phyloP scores from a whole-genome alignment of 2,888 invertebrate species.

The Candidula unifasciata region DNA sequence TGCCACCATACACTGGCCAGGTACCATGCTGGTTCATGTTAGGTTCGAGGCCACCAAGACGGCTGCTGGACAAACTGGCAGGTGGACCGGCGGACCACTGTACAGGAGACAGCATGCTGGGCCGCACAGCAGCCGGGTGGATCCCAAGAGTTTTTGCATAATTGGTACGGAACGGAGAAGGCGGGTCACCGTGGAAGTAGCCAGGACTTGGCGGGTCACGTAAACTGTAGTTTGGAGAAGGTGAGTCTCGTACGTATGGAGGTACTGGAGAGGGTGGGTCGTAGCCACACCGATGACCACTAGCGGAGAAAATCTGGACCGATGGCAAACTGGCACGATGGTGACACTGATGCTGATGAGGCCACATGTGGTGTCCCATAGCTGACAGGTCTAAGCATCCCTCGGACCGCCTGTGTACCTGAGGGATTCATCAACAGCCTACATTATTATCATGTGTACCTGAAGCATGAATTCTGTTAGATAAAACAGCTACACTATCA shows the following conservation, averaged over 20 bases:
- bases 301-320: slow-evolving; percentile 55
- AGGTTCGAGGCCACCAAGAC: slow-evolving; percentile 37
- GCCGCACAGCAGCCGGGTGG: background rate
- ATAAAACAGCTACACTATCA: no score
- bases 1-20: slow-evolving; percentile 50
- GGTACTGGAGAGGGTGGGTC: slow-evolving; percentile 44
- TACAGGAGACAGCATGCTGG: slow-evolving; percentile 46
- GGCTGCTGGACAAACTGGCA: slow-evolving; percentile 21
- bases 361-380: slow-evolving; percentile 65
- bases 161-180: slow-evolving; percentile 32
- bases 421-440: background rate
- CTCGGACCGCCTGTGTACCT: slow-evolving; percentile 69
- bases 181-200: slow-evolving; percentile 40
- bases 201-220: slow-evolving; percentile 42
- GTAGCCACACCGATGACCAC: slow-evolving; percentile 33
- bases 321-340: slow-evolving; percentile 70
- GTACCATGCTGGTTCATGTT: slow-evolving; percentile 44
- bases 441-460: no score
- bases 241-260: slow-evolving; percentile 37
- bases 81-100: slow-evolving; percentile 33
- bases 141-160: slow-evolving; percentile 40
- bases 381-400: slow-evolving; percentile 69
- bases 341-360: slow-evolving; percentile 56
- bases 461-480: no score
- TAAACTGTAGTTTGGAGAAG: slow-evolving; percentile 35